phyloP scores from a whole-genome alignment of 2,888 invertebrate species.

The Tetragonisca angustula region DNA sequence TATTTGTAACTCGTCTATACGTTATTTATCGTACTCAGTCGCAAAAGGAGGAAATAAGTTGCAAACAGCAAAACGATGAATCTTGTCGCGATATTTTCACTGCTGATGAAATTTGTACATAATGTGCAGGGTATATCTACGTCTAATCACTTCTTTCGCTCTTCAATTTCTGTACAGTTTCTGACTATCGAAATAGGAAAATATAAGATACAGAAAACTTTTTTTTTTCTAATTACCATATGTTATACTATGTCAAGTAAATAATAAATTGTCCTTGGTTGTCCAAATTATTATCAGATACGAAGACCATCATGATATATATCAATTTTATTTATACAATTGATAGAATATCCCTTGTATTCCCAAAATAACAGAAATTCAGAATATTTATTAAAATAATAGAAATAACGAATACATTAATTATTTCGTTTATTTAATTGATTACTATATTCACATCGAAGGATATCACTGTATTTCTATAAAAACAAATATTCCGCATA shows the following conservation, averaged over 20 bases:
- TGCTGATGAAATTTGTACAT: constrained; percentile 65
- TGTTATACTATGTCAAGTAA: background rate
- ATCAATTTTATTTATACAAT: background rate
- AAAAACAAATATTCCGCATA: too few relatives aligned
- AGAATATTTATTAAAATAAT: background rate
- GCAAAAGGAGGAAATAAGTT: background rate
- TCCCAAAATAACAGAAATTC: background rate
- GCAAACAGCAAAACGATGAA: background rate
- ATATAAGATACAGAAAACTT: background rate
- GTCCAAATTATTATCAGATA: background rate
- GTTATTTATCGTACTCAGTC: constrained; percentile 49
- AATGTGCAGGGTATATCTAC: background rate
- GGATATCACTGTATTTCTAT: too few relatives aligned
- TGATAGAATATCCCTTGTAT: background rate
- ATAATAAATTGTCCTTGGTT: background rate
- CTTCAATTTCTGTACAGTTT: background rate
- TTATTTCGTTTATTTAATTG: too few relatives aligned
- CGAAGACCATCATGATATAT: background rate
- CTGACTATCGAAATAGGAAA: background rate
- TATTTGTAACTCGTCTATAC: constrained; percentile 46
- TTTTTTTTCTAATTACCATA: background rate
- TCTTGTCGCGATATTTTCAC: constrained; percentile 32
- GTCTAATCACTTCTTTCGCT: background rate
- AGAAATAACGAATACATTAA: too few relatives aligned
- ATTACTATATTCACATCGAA: too few relatives aligned